These are phyloP conservation scores for Centropus bengalensis DNA, from an alignment of 2,113 vertebrate genomes.

Conservation along the genomic window DNA sequence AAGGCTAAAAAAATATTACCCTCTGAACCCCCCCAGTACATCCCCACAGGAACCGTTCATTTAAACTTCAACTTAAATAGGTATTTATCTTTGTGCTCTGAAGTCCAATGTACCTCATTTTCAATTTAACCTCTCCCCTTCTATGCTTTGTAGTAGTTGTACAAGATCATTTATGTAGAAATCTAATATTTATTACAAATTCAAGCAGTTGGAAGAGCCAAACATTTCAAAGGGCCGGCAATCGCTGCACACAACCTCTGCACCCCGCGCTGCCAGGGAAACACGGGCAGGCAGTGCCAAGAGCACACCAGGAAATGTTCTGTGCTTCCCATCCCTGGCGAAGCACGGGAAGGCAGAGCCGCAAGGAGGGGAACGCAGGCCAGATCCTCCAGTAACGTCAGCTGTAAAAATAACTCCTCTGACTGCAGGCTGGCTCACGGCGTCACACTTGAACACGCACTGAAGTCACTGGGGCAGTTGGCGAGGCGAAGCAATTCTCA, in stretches of 20 bases:
- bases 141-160: background rate
- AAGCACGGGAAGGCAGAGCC: fast-evolving
- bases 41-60: conserved; percentile 20
- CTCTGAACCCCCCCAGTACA: conserved; percentile 6
- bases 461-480: background rate
- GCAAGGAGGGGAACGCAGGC: background rate
- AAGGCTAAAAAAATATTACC: background rate
- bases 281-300: background rate
- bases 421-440: background rate
- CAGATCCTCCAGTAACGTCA: background rate
- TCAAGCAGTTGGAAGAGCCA: background rate
- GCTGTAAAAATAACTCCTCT: background rate
- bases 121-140: conserved; percentile 47
- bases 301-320: fast-evolving
- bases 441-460: background rate
- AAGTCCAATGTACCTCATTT: conserved; percentile 20
- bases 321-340: background rate
- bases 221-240: conserved; percentile 3
- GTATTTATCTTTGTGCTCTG: conserved; percentile 33
- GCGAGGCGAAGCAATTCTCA: background rate
- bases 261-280: background rate
- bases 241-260: background rate
- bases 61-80: conserved; percentile 20
- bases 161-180: background rate
- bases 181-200: background rate